A percentile compares a stretch with the other conserved stretches of the same genome.
Conservation (phyloP, 2,113 vertebrate genomes). For the Gobio gobio region DNA sequence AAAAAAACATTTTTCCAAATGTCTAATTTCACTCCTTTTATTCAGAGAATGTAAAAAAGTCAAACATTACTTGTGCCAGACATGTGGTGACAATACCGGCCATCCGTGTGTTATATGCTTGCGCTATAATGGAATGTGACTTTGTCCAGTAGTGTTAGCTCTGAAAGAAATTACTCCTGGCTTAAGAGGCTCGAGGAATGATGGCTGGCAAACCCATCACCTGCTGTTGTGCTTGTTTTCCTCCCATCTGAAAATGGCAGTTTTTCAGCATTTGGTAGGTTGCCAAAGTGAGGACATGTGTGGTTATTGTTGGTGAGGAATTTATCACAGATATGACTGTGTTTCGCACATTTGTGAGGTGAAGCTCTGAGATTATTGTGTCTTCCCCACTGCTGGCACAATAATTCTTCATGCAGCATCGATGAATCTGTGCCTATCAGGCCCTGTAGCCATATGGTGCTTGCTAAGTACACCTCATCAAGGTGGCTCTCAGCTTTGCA, state of each 20-base stretch:
- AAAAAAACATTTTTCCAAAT: too few relatives aligned
- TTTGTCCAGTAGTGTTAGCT: slow-evolving; percentile 26
- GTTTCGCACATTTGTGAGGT: slow-evolving; percentile 27
- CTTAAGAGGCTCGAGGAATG: slow-evolving; percentile 5
- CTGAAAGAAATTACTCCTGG: slow-evolving; percentile 21
- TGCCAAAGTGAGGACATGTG: slow-evolving; percentile 20
- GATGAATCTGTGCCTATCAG: slow-evolving; percentile 21
- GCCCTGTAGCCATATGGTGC: slow-evolving; percentile 32
- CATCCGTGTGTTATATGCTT: not conserved
- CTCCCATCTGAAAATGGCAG: slow-evolving; percentile 24
- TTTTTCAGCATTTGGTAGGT: slow-evolving; percentile 14
- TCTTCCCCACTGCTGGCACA: slow-evolving; percentile 19
- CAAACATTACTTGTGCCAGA: not conserved
- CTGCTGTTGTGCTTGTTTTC: slow-evolving; percentile 39
- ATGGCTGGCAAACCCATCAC: slow-evolving; percentile 25
- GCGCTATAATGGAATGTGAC: slow-evolving; percentile 10
- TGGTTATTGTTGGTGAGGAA: slow-evolving; percentile 38
- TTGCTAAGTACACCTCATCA: slow-evolving; percentile 43
- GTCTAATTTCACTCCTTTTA: too few relatives aligned
- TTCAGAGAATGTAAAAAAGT: not conserved
- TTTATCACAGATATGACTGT: slow-evolving; percentile 40
- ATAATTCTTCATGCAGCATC: slow-evolving; percentile 15
- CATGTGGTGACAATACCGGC: not conserved
- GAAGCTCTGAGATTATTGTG: slow-evolving; percentile 24
- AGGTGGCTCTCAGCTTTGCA: slow-evolving; percentile 26